Evolutionary conservation across 2,888 invertebrate species (phyloP), one percentile per base, ranked within the genome.

Genomic region (Xestoiulus laeticollis): DNA sequence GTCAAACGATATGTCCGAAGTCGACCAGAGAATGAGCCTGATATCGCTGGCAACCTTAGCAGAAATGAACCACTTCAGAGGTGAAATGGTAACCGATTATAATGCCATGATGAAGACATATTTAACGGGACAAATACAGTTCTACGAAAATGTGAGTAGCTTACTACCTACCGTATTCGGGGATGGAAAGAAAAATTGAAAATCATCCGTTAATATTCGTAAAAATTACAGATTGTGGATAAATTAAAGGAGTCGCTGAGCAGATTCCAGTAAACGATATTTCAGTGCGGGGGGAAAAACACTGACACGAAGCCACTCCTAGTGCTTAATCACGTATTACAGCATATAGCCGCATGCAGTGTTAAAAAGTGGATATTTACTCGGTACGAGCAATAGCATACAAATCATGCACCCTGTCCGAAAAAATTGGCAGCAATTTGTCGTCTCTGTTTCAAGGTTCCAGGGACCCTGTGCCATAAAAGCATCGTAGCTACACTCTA

Each of bases 1-100:
- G 90, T 95, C 93, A 87, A 94, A 94, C 53, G 97, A 97, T 91
- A 82, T 82, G 82, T 12, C 82, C 4, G 82, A 82, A 12, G 82
- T 32, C n/a, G 82, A 82, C n/a, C 26, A 82, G 82, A 33, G 98
- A 90, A 96, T 97, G 0, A 98, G 99, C 92, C 95, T 97, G 22
- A 95, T 99, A 91, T 97, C 98, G 0, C 98, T 98, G 91, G 95
- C 97, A 1, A 94, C 98, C 89, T 94, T 99, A 92, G 98, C 99
- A 87, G 99, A 99, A 94, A 95, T 99, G 90, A 95, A 96, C 90
- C 97, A 99, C 92, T 98, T 99, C 92, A 97, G 98, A 91, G 92
- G 94, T 38, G 97, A 98, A 91, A 94, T 98, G 90, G 96, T 96
- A 85, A 94, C 94, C 78, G 98, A 99, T 93, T 94, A 98, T 90